Conservation (phyloP, 2,113 vertebrate genomes). For the Narcine bancroftii region DNA sequence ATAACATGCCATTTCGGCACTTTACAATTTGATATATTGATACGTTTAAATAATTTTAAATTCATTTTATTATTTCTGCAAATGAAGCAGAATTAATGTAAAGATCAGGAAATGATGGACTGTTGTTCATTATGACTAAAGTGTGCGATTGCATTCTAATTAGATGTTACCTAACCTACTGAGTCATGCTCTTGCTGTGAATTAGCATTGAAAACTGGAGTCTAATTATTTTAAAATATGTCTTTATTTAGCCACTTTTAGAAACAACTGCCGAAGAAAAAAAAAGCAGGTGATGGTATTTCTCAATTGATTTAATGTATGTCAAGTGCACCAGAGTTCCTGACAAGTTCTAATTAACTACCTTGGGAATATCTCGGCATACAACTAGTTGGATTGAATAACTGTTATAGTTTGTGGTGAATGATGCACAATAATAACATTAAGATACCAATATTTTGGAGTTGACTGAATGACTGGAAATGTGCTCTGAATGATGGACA, state of each 20-base stretch:
- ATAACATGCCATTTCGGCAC: background rate
- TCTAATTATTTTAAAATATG: conserved; percentile 38
- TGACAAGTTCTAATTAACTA: conserved; percentile 18
- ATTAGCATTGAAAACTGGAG: conserved; percentile 54
- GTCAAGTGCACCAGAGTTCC: background rate
- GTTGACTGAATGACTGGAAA: background rate
- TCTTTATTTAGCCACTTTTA: background rate
- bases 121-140: conserved; percentile 54
- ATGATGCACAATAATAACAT: background rate
- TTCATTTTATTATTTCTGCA: conserved; percentile 42
- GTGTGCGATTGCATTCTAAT: conserved; percentile 53
- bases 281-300: background rate
- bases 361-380: too few species aligned
- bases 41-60: conserved; percentile 48
- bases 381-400: background rate
- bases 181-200: conserved; percentile 44
- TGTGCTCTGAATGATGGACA: too few species aligned
- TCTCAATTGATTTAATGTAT: conserved; percentile 13
- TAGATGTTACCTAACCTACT: conserved; percentile 47
- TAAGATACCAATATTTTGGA: background rate
- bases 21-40: conserved; percentile 51
- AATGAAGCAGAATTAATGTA: conserved; percentile 47
- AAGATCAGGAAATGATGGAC: conserved; percentile 51
- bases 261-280: background rate
- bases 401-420: background rate